Evolutionary conservation across 2,888 invertebrate genomes (phyloP).

Genomic region (Lepidochrysops patricia): DNA sequence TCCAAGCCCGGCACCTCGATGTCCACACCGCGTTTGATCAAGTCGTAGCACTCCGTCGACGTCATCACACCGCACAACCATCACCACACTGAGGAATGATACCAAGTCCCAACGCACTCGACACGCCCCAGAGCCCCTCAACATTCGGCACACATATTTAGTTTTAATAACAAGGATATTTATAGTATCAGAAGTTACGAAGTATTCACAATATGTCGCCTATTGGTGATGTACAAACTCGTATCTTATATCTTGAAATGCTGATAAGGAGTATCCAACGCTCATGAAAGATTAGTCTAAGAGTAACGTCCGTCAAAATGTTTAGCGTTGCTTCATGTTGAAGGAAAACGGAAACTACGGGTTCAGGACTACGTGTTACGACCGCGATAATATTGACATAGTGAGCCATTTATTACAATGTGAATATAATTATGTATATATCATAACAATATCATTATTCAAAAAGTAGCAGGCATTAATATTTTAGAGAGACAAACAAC

Average conservation of each 20-base stretch:
- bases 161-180: too few relatives aligned
- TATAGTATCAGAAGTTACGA: too few relatives aligned
- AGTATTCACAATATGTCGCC: slow-evolving; percentile 23
- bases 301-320: slow-evolving; percentile 25
- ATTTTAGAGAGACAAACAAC: too few relatives aligned
- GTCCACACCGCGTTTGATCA: slow-evolving; percentile 65
- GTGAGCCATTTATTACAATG: neutral
- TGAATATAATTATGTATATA: too few relatives aligned
- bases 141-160: slow-evolving; percentile 39
- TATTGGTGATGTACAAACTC: slow-evolving; percentile 15
- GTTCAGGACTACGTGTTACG: slow-evolving; percentile 21
- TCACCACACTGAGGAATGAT: slow-evolving; percentile 55
- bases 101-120: slow-evolving; percentile 63
- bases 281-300: slow-evolving; percentile 12
- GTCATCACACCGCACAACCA: slow-evolving; percentile 49
- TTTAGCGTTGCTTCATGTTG: slow-evolving; percentile 29
- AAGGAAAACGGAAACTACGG: slow-evolving; percentile 37
- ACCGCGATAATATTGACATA: neutral
- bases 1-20: slow-evolving; percentile 71
- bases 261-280: slow-evolving; percentile 25
- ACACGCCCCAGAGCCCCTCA: slow-evolving; percentile 59
- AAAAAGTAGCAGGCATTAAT: too few relatives aligned
- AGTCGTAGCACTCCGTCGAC: slow-evolving; percentile 67
- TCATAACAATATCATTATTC: too few relatives aligned
- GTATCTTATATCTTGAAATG: slow-evolving; percentile 28